Evolutionary conservation across 1,140 invertebrate genomes (phyloP).

Genomic region (Lutraria rhynchaena): DNA sequence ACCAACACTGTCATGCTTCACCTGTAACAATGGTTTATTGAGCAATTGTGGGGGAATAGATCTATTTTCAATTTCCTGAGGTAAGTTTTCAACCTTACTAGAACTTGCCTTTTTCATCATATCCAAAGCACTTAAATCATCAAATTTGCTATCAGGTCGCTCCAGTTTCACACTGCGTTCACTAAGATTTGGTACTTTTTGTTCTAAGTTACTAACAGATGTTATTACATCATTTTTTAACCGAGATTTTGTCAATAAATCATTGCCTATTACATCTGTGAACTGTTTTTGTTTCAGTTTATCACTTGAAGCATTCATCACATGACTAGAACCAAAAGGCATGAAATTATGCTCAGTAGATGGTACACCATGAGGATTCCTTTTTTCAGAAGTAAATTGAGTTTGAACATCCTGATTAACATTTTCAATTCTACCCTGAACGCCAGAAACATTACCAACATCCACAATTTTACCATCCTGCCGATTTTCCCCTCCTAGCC

Average conservation of each 20-base stretch:
- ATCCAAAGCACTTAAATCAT: constrained; percentile 40
- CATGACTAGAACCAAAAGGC: constrained; percentile 55
- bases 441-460: not conserved
- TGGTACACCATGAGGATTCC: constrained; percentile 33
- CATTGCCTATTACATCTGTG: constrained; percentile 17
- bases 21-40: constrained; percentile 65
- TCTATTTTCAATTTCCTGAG: constrained; percentile 54
- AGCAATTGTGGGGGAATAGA: constrained; percentile 66
- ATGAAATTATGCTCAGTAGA: constrained; percentile 33
- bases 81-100: constrained; percentile 31
- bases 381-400: constrained; percentile 17
- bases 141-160: constrained; percentile 27
- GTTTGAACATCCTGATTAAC: constrained; percentile 24
- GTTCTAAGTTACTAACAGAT: constrained; percentile 34
- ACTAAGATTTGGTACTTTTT: constrained; percentile 34
- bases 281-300: constrained; percentile 14
- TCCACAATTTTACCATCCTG: not conserved
- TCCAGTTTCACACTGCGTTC: constrained; percentile 1
- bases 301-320: constrained; percentile 36
- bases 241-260: constrained; percentile 28
- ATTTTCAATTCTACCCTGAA: constrained; percentile 30
- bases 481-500: constrained; percentile 5
- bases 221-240: constrained; percentile 50
- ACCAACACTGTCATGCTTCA: constrained; percentile 51
- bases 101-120: not conserved